These are phyloP conservation scores for Drosophila yakuba DNA, from an alignment of 1,140 invertebrate genomes.

Conservation along the genomic window DNA sequence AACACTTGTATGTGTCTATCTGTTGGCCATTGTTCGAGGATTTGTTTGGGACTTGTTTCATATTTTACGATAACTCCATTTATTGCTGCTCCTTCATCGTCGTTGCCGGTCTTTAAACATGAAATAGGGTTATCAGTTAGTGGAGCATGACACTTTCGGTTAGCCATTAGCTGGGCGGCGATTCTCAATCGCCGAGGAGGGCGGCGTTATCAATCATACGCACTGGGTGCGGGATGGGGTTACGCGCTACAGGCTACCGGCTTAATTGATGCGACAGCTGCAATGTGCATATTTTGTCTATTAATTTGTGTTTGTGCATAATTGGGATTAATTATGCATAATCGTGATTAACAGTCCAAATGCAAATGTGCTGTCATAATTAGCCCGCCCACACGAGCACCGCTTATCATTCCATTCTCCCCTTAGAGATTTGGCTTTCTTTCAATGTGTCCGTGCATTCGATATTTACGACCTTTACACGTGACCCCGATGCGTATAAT, in stretches of 20 bases:
- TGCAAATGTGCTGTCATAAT: constrained; percentile 66
- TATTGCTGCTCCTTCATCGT: constrained; percentile 48
- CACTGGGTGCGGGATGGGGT: not conserved
- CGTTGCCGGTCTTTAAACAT: constrained; percentile 63
- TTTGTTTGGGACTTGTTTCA: constrained; percentile 77
- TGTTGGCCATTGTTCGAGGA: constrained; percentile 72
- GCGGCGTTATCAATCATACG: constrained; percentile 44
- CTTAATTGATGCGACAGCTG: constrained; percentile 62
- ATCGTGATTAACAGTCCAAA: constrained; percentile 77
- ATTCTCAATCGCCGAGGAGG: not conserved
- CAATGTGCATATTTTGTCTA: constrained; percentile 77
- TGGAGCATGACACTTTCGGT: constrained; percentile 15
- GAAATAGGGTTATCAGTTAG: constrained; percentile 69
- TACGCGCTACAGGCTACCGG: not conserved
- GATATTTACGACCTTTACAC: constrained; percentile 71
- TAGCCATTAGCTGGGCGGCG: constrained; percentile 4
- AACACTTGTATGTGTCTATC: constrained; percentile 25
- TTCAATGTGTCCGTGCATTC: constrained; percentile 27
- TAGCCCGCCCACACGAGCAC: constrained; percentile 29
- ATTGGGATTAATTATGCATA: constrained; percentile 80
- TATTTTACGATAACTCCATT: constrained; percentile 81
- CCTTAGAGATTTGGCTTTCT: constrained; percentile 14
- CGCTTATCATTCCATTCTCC: constrained; percentile 1
- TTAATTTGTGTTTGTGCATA: constrained; percentile 80
- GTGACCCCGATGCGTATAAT: constrained; percentile 57